Percentiles rank a stretch among this genome's conserved stretches.
These are phyloP conservation scores for Fringilla coelebs DNA, from an alignment of 2,797 vertebrate genomes.

Conservation along the genomic window DNA sequence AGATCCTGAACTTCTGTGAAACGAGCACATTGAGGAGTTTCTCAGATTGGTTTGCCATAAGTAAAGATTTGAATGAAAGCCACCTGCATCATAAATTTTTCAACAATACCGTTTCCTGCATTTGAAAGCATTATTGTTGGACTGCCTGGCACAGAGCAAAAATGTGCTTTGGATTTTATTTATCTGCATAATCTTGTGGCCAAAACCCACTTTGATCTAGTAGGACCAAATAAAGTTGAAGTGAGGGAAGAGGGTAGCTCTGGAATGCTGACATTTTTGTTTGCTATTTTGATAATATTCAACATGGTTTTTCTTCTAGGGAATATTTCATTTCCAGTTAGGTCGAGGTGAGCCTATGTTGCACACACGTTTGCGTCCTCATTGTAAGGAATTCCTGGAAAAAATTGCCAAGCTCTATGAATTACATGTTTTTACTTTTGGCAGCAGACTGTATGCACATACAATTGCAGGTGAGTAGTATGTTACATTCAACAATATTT, in stretches of 20 bases:
- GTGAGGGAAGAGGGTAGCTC: not conserved
- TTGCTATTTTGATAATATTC: not conserved
- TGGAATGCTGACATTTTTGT: not conserved
- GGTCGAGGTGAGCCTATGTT: constrained; percentile 96
- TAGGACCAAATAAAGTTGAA: not conserved
- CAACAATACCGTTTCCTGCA: not conserved
- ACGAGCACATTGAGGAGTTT: not conserved
- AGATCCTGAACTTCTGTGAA: not conserved
- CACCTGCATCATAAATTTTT: not conserved
- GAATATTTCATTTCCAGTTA: constrained; percentile 97
- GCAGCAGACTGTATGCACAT: constrained; percentile 96
- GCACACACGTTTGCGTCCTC: constrained; percentile 95
- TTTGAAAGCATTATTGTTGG: not conserved
- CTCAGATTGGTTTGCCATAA: not conserved
- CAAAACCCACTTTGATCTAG: not conserved
- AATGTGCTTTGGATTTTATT: not conserved
- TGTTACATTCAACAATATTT: not conserved
- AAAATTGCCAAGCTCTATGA: constrained; percentile 96
- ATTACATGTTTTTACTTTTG: constrained; percentile 96
- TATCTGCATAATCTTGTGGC: not conserved
- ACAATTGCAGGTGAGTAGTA: constrained; percentile 89
- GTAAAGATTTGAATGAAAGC: not conserved
- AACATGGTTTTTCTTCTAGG: constrained; percentile 73
- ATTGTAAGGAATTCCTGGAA: constrained; percentile 95
- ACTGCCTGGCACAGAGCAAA: not conserved